These are phyloP conservation scores for Dasysyrphus tricinctus DNA, from an alignment of 2,888 invertebrate genomes.

Conservation along the genomic window DNA sequence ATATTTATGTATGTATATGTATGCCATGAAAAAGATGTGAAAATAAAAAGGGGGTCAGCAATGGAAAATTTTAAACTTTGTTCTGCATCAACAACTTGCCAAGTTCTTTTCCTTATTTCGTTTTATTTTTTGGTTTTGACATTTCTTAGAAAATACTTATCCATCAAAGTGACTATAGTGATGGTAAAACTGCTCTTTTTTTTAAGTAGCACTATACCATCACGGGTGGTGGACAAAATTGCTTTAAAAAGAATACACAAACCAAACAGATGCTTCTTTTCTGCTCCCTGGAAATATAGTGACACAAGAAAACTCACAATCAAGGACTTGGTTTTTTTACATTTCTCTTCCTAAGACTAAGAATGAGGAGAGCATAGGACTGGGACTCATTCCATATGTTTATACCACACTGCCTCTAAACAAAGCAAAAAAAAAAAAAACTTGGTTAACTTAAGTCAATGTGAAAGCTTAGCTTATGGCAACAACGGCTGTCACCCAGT, in stretches of 20 bases:
- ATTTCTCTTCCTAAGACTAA: not conserved
- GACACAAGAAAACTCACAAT: conserved; percentile 42
- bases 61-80: conserved; percentile 28
- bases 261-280: conserved; percentile 60
- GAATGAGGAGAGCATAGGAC: not conserved
- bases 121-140: not conserved
- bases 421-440: conserved; percentile 59
- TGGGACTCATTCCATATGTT: conserved; percentile 57
- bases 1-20: conserved; percentile 8
- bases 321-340: conserved; percentile 42
- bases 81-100: conserved; percentile 47
- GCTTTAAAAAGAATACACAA: conserved; percentile 43
- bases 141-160: conserved; percentile 55
- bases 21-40: conserved; percentile 2
- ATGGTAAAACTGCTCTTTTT: conserved; percentile 36
- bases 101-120: not conserved
- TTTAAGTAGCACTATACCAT: conserved; percentile 40
- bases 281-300: not conserved
- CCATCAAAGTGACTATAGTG: conserved; percentile 63
- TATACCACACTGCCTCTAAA: conserved; percentile 46
- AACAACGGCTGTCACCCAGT: conserved; percentile 66
- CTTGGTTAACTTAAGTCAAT: conserved; percentile 71
- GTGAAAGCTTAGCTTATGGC: conserved; percentile 60
- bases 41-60: conserved; percentile 16
- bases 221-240: conserved; percentile 37